A percentile compares a stretch with the other conserved stretches of the same genome.
phyloP scores from a whole-genome alignment of 2,888 invertebrate genomes.

The Aphelenchoides bicaudatus region DNA sequence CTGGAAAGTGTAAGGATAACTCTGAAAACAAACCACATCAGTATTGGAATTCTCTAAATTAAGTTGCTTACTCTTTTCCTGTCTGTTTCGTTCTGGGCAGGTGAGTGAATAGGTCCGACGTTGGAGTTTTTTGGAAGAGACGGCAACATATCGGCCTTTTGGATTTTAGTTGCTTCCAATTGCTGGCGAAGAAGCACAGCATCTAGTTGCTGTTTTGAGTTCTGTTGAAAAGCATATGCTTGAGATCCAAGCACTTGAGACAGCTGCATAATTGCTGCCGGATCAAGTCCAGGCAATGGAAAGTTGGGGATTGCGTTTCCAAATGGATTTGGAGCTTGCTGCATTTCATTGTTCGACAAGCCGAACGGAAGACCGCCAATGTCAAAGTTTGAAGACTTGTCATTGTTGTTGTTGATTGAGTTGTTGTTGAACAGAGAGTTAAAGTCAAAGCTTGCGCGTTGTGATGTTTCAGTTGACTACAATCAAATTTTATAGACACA shows the following conservation, averaged over 20 bases:
- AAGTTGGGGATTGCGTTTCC: background rate
- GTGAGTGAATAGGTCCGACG: background rate
- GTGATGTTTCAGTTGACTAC: conserved; percentile 7
- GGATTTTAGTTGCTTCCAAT: too few relatives aligned
- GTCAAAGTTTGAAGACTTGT: background rate
- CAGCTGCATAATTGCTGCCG: conserved; percentile 9
- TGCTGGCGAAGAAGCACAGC: conserved; percentile 1
- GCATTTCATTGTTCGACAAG: conserved; percentile 2
- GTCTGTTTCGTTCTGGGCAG: conserved; percentile 17
- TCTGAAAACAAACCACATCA: conserved; percentile 40
- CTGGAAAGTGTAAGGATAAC: conserved; percentile 58
- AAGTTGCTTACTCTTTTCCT: conserved; percentile 33
- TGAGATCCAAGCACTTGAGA: conserved; percentile 4
- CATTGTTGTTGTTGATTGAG: conserved; percentile 17
- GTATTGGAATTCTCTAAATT: background rate
- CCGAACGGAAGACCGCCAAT: background rate
- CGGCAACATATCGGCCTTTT: too few relatives aligned
- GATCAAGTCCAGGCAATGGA: conserved; percentile 1
- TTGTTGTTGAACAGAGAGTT: conserved; percentile 13
- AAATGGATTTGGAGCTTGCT: too few relatives aligned
- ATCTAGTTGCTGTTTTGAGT: background rate
- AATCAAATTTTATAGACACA: background rate
- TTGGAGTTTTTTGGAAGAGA: too few relatives aligned
- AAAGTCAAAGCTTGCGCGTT: conserved; percentile 14
- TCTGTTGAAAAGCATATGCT: background rate